A percentile compares a stretch with the other conserved stretches of the same genome.
These are phyloP conservation scores for Percina caprodes DNA, from an alignment of 2,113 vertebrate species.

Conservation along the genomic window DNA sequence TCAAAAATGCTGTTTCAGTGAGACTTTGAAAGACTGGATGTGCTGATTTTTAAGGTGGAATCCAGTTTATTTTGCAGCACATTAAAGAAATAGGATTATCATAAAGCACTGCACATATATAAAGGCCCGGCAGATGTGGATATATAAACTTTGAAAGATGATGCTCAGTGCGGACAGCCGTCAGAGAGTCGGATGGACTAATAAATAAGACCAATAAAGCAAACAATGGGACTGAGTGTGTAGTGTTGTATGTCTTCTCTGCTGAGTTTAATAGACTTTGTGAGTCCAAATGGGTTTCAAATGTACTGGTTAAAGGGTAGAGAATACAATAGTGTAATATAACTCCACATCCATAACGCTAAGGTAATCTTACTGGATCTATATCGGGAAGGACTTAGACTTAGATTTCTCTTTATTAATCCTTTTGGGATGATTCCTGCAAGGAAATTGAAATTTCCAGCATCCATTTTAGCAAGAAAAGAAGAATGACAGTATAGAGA, in stretches of 20 bases:
- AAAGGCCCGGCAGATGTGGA: neutral
- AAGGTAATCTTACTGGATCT: neutral
- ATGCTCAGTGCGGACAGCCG: conserved; percentile 1
- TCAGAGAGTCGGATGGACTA: conserved; percentile 20
- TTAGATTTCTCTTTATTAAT: too few relatives aligned
- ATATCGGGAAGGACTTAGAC: neutral
- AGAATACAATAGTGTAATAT: conserved; percentile 7
- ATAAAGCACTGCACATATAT: neutral
- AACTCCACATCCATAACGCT: neutral
- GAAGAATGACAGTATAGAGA: too few relatives aligned
- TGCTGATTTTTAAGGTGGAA: neutral
- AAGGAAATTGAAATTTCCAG: too few relatives aligned
- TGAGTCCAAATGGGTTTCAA: conserved; percentile 19
- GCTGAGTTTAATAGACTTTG: conserved; percentile 10
- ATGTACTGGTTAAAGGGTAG: conserved; percentile 36
- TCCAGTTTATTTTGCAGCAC: neutral
- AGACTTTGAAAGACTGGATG: too few relatives aligned
- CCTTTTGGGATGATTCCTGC: too few relatives aligned
- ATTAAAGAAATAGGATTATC: neutral
- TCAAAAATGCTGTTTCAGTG: neutral
- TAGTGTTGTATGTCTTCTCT: conserved; percentile 28
- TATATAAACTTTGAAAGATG: conserved; percentile 26
- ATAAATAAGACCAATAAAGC: conserved; percentile 53
- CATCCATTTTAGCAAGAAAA: too few relatives aligned
- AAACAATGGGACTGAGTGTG: conserved; percentile 15